Percentiles rank a stretch among this genome's conserved stretches.
Evolutionary conservation across 2,888 invertebrate species (phyloP).

Genomic region (Eupithecia inturbata): DNA sequence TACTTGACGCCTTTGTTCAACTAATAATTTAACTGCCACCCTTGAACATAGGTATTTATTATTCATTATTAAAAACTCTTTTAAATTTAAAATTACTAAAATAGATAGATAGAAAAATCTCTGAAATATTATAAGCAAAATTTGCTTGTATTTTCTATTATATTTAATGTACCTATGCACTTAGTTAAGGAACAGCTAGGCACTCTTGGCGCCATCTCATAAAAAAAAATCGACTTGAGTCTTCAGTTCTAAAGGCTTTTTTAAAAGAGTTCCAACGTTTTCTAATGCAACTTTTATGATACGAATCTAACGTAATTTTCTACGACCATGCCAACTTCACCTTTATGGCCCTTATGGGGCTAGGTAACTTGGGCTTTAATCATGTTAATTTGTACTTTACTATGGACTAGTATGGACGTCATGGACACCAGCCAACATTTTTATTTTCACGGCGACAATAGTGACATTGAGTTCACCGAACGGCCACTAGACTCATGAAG

Average conservation of each 20-base stretch:
- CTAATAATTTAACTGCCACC: no score
- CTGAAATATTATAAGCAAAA: neutral
- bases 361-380: neutral
- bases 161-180: no score
- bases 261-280: neutral
- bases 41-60: neutral
- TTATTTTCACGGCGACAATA: neutral
- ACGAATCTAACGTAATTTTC: neutral
- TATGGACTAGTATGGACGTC: neutral
- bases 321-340: neutral
- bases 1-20: neutral
- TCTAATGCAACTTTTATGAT: neutral
- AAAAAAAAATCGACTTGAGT: no score
- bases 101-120: no score
- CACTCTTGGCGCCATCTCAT: no score
- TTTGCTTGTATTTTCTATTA: no score
- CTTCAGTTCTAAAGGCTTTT: neutral
- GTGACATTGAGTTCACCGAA: constrained; percentile 7
- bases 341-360: neutral
- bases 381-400: neutral
- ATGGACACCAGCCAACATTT: constrained; percentile 8
- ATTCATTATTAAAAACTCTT: neutral
- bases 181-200: neutral
- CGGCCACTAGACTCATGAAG: constrained; percentile 2
- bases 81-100: no score